Percentiles rank a stretch among this genome's conserved stretches.
These are phyloP conservation scores for Carcina quercana DNA, from an alignment of 2,888 invertebrate species.

Conservation along the genomic window DNA sequence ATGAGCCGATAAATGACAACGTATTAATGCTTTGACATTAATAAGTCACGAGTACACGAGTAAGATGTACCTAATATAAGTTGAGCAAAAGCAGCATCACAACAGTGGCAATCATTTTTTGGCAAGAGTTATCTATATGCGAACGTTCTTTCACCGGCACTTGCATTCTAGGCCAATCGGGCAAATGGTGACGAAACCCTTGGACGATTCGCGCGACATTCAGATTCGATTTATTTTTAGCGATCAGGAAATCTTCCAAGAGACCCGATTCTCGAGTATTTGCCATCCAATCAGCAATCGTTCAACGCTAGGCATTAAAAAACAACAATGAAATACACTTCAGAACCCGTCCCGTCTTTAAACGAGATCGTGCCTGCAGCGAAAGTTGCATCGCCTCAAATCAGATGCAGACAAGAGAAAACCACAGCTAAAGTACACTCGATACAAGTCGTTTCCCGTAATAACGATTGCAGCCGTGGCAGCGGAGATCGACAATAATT, in stretches of 20 bases:
- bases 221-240: no score
- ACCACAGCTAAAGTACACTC: constrained; percentile 43
- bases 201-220: constrained; percentile 15
- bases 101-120: constrained; percentile 10
- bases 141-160: constrained; percentile 2
- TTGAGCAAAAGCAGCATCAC: no score
- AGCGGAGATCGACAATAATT: constrained; percentile 43
- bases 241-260: neutral
- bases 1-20: no score
- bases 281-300: constrained; percentile 2
- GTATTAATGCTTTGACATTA: no score
- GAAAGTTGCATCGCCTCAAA: constrained; percentile 57
- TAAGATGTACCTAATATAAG: no score
- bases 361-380: constrained; percentile 56
- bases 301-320: constrained; percentile 5
- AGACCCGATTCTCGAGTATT: neutral
- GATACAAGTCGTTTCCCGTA: constrained; percentile 42
- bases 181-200: constrained; percentile 38
- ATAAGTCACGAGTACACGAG: no score
- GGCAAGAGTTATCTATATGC: no score
- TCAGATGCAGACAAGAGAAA: constrained; percentile 57
- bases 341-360: constrained; percentile 24
- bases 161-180: constrained; percentile 53
- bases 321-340: constrained; percentile 21
- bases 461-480: constrained; percentile 46